phyloP scores from a whole-genome alignment of 2,113 vertebrate genomes.

The Ovis aries region DNA sequence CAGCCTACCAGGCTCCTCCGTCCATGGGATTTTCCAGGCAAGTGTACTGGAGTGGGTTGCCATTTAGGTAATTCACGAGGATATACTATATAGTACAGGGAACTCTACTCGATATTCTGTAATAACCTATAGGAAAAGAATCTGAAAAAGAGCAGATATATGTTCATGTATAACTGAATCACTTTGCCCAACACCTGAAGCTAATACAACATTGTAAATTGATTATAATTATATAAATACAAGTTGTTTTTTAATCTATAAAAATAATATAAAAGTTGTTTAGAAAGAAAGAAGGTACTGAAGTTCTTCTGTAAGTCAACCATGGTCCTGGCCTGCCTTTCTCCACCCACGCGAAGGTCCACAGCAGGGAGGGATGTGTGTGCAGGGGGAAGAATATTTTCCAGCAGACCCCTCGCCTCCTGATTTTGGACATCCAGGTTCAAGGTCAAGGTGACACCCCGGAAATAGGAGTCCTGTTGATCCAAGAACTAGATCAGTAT shows the following conservation, averaged over 20 bases:
- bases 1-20: no score
- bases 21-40: no score
- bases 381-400: not conserved
- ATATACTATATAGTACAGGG: no score
- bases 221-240: not conserved
- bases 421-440: not conserved
- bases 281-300: not conserved
- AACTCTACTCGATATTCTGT: not conserved
- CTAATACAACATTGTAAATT: not conserved
- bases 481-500: not conserved
- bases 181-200: not conserved
- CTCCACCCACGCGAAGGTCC: accelerated
- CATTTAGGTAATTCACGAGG: not conserved
- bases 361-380: not conserved
- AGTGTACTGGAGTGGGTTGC: no score
- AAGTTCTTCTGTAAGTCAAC: not conserved
- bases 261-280: not conserved
- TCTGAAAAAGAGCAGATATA: not conserved
- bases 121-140: not conserved
- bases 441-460: not conserved
- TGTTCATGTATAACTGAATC: not conserved
- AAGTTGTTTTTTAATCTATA: not conserved
- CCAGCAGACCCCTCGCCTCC: not conserved
- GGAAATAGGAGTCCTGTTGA: not conserved
- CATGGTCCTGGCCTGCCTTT: not conserved